phyloP scores from a whole-genome alignment of 37 sponge, comb jelly and placozoan species.

The Mnemiopsis leidyi region DNA sequence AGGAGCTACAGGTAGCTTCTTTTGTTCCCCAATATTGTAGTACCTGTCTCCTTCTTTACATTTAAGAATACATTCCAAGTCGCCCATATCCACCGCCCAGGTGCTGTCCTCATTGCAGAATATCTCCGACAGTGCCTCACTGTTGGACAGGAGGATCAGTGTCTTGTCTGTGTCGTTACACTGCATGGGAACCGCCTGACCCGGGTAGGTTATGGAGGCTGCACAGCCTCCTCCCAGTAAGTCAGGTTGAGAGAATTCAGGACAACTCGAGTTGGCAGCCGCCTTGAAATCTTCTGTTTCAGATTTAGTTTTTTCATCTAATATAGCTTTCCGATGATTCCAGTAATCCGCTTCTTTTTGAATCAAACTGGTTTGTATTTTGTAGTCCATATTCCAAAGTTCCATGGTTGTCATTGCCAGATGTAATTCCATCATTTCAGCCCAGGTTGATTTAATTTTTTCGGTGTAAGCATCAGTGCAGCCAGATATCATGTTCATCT shows the following conservation, averaged over 20 bases:
- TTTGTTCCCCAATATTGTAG: not conserved
- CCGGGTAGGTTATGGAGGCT: slow-evolving; percentile 3
- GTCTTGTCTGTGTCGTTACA: not conserved
- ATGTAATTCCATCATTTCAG: not conserved
- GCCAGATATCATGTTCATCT: not conserved
- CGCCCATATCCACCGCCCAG: not conserved
- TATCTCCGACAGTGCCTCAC: not conserved
- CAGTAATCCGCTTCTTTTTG: too few relatives aligned
- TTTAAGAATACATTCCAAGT: not conserved
- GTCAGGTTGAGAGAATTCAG: not conserved
- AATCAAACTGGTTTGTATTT: not conserved
- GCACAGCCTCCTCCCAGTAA: not conserved
- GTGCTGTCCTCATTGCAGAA: not conserved
- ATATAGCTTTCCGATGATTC: not conserved
- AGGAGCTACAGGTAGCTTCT: not conserved
- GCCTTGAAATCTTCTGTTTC: not conserved
- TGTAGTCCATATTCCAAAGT: not conserved
- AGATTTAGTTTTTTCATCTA: not conserved
- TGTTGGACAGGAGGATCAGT: not conserved
- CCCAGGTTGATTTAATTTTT: not conserved
- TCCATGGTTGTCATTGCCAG: not conserved
- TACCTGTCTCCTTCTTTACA: not conserved
- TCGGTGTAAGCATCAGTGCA: not conserved
- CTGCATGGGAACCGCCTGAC: not conserved
- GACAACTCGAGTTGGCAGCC: not conserved